Evolutionary conservation across 2,797 vertebrate species (phyloP).

Genomic region (Molossus molossus): DNA sequence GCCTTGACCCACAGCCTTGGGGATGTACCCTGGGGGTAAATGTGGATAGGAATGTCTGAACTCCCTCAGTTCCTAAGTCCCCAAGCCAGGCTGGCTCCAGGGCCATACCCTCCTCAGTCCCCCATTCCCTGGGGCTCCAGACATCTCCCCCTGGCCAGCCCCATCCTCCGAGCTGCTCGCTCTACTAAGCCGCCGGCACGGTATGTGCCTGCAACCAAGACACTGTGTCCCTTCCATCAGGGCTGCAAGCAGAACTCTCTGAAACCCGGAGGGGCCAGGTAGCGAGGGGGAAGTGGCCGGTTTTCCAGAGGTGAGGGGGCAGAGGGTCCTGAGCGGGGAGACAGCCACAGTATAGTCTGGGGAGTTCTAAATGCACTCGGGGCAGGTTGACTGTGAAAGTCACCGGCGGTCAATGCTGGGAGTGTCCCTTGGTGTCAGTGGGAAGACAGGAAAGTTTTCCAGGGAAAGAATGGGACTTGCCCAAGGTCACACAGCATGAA

Average conservation of each 20-base stretch:
- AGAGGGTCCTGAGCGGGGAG: neutral
- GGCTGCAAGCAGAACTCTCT: conserved; percentile 82
- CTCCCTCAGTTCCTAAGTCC: neutral
- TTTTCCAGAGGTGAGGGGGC: neutral
- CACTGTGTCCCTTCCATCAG: conserved; percentile 81
- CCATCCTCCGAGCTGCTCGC: neutral
- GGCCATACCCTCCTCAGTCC: neutral
- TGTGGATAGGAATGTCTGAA: neutral
- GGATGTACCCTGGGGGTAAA: conserved; percentile 39
- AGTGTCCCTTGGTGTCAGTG: neutral
- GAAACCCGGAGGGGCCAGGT: conserved; percentile 70
- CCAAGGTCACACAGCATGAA: neutral
- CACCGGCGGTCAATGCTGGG: neutral
- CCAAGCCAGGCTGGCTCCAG: neutral
- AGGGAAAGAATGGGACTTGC: neutral
- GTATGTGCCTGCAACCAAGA: conserved; percentile 67
- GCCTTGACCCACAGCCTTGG: neutral
- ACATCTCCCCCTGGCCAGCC: neutral
- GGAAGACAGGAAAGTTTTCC: neutral
- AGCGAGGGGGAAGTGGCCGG: conserved; percentile 55
- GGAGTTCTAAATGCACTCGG: neutral
- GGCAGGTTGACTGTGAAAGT: neutral
- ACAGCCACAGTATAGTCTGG: neutral
- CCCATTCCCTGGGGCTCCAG: neutral
- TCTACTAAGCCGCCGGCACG: neutral